phyloP scores from a whole-genome alignment of 2,113 vertebrate genomes.

The Pachypanchax playfairii region DNA sequence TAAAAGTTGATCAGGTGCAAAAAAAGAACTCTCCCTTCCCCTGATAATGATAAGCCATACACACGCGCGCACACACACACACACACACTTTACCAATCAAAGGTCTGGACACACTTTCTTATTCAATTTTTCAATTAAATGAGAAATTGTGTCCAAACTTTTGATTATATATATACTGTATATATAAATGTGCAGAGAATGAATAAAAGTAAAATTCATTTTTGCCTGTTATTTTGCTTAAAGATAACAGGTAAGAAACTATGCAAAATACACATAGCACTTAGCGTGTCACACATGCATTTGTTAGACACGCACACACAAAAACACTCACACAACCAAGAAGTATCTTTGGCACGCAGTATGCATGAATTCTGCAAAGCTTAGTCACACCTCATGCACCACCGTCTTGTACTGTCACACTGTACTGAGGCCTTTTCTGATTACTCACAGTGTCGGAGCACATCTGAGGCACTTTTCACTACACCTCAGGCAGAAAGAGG shows the following conservation, averaged over 20 bases:
- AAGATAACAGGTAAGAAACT: slow-evolving; percentile 51
- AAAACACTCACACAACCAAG: slow-evolving; percentile 16
- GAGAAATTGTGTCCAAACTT: slow-evolving; percentile 16
- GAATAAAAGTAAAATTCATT: slow-evolving; percentile 20
- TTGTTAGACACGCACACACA: slow-evolving; percentile 20
- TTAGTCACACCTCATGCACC: slow-evolving; percentile 68
- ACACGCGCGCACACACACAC: no score
- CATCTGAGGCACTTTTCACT: slow-evolving; percentile 66
- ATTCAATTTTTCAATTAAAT: no score
- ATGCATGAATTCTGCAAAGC: slow-evolving; percentile 61
- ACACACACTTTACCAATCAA: no score
- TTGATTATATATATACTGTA: no score
- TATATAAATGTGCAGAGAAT: slow-evolving; percentile 32
- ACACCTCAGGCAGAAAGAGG: slow-evolving; percentile 56
- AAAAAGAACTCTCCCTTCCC: no score
- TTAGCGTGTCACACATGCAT: slow-evolving; percentile 30
- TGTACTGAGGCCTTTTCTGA: slow-evolving; percentile 45
- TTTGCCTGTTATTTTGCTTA: slow-evolving; percentile 9
- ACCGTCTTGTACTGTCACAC: slow-evolving; percentile 52
- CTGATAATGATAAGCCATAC: no score
- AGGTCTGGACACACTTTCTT: no score
- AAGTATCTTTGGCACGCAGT: slow-evolving; percentile 30
- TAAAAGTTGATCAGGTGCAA: slow-evolving; percentile 50
- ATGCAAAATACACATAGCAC: slow-evolving; percentile 30
- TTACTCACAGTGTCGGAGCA: slow-evolving; percentile 59